Base-by-base conservation (phyloP, 2,113 vertebrate species). In the Lophochroa leadbeateri region DNA sequence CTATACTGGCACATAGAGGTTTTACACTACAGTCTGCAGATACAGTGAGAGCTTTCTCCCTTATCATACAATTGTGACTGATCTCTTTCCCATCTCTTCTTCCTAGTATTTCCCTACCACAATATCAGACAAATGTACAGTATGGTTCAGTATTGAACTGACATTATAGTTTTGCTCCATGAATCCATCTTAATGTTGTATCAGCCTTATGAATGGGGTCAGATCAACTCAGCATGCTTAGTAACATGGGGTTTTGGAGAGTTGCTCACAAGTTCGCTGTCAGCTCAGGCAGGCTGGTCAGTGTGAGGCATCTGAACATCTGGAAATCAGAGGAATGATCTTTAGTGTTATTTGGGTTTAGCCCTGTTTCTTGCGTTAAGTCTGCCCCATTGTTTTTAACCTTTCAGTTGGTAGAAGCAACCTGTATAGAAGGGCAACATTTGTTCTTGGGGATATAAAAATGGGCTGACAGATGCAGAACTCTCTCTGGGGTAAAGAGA, bases 191-290 rank as follows among this genome's bases (percentile, higher is more conserved):
- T 49, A 52, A 41, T n/a, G 35, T 75, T 61, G 24, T 5, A 29
- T 13, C 20, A 63, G 20, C 43, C 27, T 84, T 67, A 76, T 28
- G 47, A 61, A 60, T 10, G 13, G 52, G 27, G 14, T 37, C 47
- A 25, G 24, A 35, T 20, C 13, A 65, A 33, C 35, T 57, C 24
- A 4, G 44, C 2, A 1, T 1, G 0, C 11, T 33, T 43, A 41
- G 41, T 46, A 23, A 21, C 0, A 0, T 23, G 55, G 8, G 33
- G 9, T 20, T 46, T 74, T 64, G 39, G 33, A 68, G 29, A 17
- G 35, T 17, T 63, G 33, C 46, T 74, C 55, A 6, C 15, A 35
- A 35, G 16, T 13, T 44, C 21, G 4, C 29, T 0, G 1, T 72
- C 65, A 52, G 33, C 49, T 78, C 39, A 23, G 28, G 33, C 50